Evolutionary conservation across 2,888 invertebrate species (phyloP).

Genomic region (Encarsia formosa): DNA sequence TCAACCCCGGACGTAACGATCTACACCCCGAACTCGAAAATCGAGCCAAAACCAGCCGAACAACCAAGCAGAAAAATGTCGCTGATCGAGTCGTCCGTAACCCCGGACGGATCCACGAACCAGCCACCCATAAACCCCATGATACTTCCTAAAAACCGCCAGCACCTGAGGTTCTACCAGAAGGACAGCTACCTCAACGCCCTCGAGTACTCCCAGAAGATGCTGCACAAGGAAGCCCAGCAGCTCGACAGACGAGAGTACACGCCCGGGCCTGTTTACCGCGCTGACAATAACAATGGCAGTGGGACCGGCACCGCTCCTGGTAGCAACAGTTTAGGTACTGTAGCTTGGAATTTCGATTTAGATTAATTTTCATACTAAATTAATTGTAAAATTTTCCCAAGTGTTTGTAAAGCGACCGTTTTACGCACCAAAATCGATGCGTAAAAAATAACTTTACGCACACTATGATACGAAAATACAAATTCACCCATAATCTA

Average conservation of each 20-base stretch:
- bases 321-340: neutral
- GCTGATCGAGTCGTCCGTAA: too few species aligned
- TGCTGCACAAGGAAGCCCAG: conserved; percentile 33
- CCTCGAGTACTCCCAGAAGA: conserved; percentile 58
- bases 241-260: conserved; percentile 37
- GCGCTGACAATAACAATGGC: conserved; percentile 13
- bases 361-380: too few species aligned
- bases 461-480: too few species aligned
- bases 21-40: neutral
- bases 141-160: neutral
- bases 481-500: too few species aligned
- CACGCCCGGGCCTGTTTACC: conserved; percentile 35
- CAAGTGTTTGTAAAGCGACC: too few species aligned
- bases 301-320: neutral
- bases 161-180: neutral
- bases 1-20: too few species aligned
- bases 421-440: too few species aligned
- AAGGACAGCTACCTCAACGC: conserved; percentile 65
- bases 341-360: neutral
- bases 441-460: too few species aligned
- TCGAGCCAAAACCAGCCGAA: neutral
- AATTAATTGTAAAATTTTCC: too few species aligned
- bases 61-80: too few species aligned
- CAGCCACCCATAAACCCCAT: conserved; percentile 12
- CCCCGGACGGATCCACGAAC: too few species aligned